phyloP scores from a whole-genome alignment of 2,888 invertebrate species.

The Lepidonotus clava region DNA sequence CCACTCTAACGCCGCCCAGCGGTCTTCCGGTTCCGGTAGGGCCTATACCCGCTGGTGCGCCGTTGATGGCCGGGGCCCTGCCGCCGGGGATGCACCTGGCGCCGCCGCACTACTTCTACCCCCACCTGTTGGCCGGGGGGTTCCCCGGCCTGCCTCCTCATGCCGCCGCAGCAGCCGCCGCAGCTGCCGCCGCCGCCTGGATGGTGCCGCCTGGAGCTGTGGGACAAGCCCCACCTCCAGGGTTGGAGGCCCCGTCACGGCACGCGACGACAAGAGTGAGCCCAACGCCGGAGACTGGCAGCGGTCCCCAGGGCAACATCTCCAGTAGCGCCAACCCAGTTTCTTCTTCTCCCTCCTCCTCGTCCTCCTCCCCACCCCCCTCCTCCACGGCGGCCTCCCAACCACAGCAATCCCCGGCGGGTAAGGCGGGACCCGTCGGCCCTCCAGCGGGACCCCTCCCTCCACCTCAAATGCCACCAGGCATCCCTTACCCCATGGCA shows the following conservation, averaged over 20 bases:
- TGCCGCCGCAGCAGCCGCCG: no score
- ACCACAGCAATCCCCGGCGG: neutral
- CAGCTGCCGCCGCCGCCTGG: neutral
- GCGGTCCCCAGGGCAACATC: neutral
- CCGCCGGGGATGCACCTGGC: slow-evolving; percentile 39
- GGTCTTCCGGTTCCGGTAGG: neutral
- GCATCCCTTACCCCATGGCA: neutral
- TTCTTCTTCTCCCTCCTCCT: neutral
- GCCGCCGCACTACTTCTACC: slow-evolving; percentile 45
- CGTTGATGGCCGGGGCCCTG: neutral
- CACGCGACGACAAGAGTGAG: neutral
- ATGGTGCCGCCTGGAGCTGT: neutral
- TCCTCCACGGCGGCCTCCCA: neutral
- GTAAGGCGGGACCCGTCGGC: no score
- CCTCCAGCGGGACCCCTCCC: neutral
- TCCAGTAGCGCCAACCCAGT: neutral
- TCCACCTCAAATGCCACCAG: neutral
- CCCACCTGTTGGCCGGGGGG: slow-evolving; percentile 44
- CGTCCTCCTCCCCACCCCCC: neutral
- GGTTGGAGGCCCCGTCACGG: neutral
- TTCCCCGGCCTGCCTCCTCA: slow-evolving; percentile 8
- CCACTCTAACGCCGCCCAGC: slow-evolving; percentile 24
- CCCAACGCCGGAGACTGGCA: neutral
- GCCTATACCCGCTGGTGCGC: neutral
- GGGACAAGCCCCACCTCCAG: neutral